Evolutionary conservation across 1,140 invertebrate species (phyloP), one percentile per base, ranked within the genome.

Genomic region (Papilio xuthus): DNA sequence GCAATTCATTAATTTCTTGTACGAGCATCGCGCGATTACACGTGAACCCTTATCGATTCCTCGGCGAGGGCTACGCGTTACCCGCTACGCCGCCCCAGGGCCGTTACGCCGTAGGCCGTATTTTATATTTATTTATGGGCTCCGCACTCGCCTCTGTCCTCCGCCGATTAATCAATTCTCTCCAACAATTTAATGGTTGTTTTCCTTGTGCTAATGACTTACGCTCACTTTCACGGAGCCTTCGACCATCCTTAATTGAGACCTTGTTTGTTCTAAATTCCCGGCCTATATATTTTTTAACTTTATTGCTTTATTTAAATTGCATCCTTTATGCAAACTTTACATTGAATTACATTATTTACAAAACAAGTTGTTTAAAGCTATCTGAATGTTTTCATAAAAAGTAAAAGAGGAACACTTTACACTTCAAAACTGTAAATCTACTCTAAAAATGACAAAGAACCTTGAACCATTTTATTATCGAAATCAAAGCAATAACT

Each of bases 121-220:
- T 83, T 84, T 86, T 86, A 84, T 84, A 84, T 84, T 82, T 85
- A 84, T 86, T 86, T 84, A 86, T 86, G 53, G 81, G n/a, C 20
- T 83, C 83, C 83, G 56, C 72, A 77, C 75, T 79, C 83, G 78
- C 83, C 84, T 82, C 81, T 86, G 82, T 80, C 83, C 83, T 79
- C 47, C 41, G 53, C 79, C 85, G 78, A 86, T 86, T 86, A 84
- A 86, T 86, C 83, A 86, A 82, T 84, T 81, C 78, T 78, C 69
- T 72, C 81, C 63, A 79, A 76, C 78, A 50, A 44, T 77, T 81
- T 86, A 86, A 86, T 86, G 83, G 79, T 79, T 83, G 80, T 84
- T 85, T 83, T 84, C 81, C 84, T 78, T 81, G 73, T 76, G 47
- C 79, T 82, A 82, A 80, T 73, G 71, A 73, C 71, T 73, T 73